Evolutionary conservation across 2,888 invertebrate genomes (phyloP), one percentile per base, ranked within the genome.

Genomic region (Carterocephalus palaemon): DNA sequence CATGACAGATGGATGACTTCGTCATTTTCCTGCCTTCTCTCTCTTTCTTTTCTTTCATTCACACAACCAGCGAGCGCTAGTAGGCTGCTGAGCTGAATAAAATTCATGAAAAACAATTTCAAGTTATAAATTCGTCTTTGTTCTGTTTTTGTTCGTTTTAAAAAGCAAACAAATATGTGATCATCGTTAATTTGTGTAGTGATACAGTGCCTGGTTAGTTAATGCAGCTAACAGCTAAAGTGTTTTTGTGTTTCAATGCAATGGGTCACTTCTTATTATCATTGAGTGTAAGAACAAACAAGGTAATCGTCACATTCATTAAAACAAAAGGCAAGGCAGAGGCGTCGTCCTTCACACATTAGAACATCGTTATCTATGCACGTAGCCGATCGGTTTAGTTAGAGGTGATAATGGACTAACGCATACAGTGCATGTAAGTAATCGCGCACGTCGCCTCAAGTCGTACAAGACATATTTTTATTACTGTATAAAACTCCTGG

Each of bases 401-500:
- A 69, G 72, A 78, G 79, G 79, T 75, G 81, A 83, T 83, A 83
- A 84, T 70, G 74, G 70, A 71, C 70, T 79, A 77, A 80, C 73
- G 71, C 64, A 67, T 61, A 66, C 70, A 73, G 66, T 75, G 76
- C 81, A 83, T 73, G 83, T 83, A 81, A 79, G 82, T 83, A 81
- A 65, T 58, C 57, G 62, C 64, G 58, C 67, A 61, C 63, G 62
- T 62, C 63, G 62, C 53, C 59, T 43, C 47, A 46, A 47, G 39
- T 46, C 29, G 23, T 43, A 47, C 49, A 46, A 51, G 48, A 51
- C 47, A 47, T 47, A 51, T 37, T 51, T 54, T 41, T 57, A 57
- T 56, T 61, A 69, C 77, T 75, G 72, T 70, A 69, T 38, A 46
- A 37, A 46, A 60, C 55, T 59, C 53, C 50, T 54, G 85, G 85